Conservation (phyloP, 2,888 invertebrate genomes). For the Apodemia zela region DNA sequence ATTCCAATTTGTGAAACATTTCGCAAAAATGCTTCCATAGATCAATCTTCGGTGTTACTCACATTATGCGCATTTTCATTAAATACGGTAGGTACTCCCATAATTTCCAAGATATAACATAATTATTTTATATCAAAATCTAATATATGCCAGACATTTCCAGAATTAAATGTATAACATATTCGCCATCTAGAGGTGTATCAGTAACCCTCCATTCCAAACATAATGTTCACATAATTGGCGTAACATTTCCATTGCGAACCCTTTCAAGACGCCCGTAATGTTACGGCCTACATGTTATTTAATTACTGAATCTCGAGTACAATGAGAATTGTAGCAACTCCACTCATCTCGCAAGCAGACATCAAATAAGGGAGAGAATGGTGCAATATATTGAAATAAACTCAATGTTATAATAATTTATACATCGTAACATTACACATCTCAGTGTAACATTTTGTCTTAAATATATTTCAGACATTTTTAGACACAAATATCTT, state of each 20-base stretch:
- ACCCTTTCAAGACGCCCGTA: slow-evolving; percentile 76
- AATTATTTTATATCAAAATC: neutral
- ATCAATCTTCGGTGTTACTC: no score
- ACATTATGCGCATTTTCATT: no score
- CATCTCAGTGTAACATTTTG: neutral
- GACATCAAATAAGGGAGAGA: slow-evolving; percentile 27
- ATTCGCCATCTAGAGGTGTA: slow-evolving; percentile 39
- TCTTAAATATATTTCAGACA: neutral
- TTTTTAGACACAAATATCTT: no score
- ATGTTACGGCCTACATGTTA: slow-evolving; percentile 77
- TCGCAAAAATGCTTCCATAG: no score
- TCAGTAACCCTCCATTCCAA: slow-evolving; percentile 74
- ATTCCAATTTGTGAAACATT: no score
- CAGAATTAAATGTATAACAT: slow-evolving; percentile 21
- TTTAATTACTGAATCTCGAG: slow-evolving; percentile 78
- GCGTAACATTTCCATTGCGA: slow-evolving; percentile 76
- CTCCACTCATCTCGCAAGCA: slow-evolving; percentile 46
- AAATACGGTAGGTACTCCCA: no score
- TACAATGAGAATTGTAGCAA: slow-evolving; percentile 72
- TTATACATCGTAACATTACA: neutral
- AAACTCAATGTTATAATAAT: slow-evolving; percentile 10
- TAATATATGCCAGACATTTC: slow-evolving; percentile 12
- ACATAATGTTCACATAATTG: slow-evolving; percentile 79
- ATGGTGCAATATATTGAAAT: slow-evolving; percentile 12
- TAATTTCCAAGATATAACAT: no score